phyloP scores from a whole-genome alignment of 2,888 invertebrate species.

The Watsonalla cultraria region DNA sequence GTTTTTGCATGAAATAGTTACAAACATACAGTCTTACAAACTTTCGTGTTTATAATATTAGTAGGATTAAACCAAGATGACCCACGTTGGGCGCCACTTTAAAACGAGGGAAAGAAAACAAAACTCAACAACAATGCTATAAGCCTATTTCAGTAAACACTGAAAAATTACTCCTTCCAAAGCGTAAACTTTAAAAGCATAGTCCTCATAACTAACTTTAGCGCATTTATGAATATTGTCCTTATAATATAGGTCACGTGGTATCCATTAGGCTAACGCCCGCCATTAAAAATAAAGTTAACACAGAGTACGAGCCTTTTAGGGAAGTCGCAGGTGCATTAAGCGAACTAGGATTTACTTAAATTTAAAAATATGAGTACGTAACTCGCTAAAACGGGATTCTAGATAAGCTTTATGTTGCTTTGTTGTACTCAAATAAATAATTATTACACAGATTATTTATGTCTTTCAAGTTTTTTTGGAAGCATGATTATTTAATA shows the following conservation, averaged over 20 bases:
- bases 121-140: slow-evolving; percentile 5
- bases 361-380: slow-evolving; percentile 61
- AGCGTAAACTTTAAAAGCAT: slow-evolving; percentile 56
- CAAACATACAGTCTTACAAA: no score
- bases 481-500: background rate
- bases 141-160: slow-evolving; percentile 2
- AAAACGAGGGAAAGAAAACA: background rate
- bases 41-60: no score
- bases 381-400: slow-evolving; percentile 22
- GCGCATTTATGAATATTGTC: slow-evolving; percentile 65
- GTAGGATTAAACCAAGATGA: no score
- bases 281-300: slow-evolving; percentile 73
- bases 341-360: slow-evolving; percentile 54
- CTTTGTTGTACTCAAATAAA: slow-evolving; percentile 6
- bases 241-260: slow-evolving; percentile 67
- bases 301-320: slow-evolving; percentile 60
- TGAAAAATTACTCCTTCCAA: slow-evolving; percentile 27
- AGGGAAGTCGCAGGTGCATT: slow-evolving; percentile 72
- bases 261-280: slow-evolving; percentile 68
- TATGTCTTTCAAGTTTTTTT: background rate
- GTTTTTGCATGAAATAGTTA: no score
- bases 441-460: background rate
- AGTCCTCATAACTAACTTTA: slow-evolving; percentile 57
- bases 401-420: slow-evolving; percentile 22
- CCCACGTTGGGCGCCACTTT: no score